Evolutionary conservation across 2,888 invertebrate species (phyloP).

Genomic region (Octonoba sinensis): DNA sequence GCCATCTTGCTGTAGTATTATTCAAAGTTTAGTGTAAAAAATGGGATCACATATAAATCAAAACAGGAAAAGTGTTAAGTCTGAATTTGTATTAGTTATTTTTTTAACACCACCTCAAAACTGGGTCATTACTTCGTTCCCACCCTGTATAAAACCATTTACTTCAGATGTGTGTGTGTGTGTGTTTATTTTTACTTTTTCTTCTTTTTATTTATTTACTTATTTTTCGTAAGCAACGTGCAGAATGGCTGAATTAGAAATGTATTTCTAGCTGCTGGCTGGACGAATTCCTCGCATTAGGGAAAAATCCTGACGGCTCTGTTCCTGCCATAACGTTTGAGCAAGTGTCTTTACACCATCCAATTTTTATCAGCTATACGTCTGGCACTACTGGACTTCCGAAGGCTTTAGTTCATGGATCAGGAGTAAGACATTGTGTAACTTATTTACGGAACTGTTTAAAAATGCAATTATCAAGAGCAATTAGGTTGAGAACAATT

Average conservation of each 20-base stretch:
- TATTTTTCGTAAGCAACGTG: neutral
- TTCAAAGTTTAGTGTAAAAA: too few relatives aligned
- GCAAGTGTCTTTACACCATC: conserved; percentile 75
- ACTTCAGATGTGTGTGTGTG: too few relatives aligned
- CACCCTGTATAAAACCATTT: too few relatives aligned
- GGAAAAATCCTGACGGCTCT: conserved; percentile 20
- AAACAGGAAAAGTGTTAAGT: too few relatives aligned
- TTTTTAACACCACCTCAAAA: too few relatives aligned
- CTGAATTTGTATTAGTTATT: too few relatives aligned
- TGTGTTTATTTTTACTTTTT: too few relatives aligned
- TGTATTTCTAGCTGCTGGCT: conserved; percentile 30
- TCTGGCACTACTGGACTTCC: conserved; percentile 76
- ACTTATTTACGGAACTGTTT: neutral
- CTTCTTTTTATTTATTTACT: too few relatives aligned
- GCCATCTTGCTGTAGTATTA: too few relatives aligned
- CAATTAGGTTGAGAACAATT: neutral
- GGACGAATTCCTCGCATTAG: conserved; percentile 33
- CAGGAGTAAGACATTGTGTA: conserved; percentile 72
- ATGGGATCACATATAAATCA: too few relatives aligned
- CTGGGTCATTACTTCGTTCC: too few relatives aligned
- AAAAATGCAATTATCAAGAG: neutral
- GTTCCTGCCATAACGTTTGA: conserved; percentile 68
- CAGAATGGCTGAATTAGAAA: neutral
- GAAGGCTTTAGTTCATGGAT: conserved; percentile 76
- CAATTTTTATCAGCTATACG: conserved; percentile 75